phyloP scores from a whole-genome alignment of 2,888 invertebrate genomes.

The Panopea generosa region DNA sequence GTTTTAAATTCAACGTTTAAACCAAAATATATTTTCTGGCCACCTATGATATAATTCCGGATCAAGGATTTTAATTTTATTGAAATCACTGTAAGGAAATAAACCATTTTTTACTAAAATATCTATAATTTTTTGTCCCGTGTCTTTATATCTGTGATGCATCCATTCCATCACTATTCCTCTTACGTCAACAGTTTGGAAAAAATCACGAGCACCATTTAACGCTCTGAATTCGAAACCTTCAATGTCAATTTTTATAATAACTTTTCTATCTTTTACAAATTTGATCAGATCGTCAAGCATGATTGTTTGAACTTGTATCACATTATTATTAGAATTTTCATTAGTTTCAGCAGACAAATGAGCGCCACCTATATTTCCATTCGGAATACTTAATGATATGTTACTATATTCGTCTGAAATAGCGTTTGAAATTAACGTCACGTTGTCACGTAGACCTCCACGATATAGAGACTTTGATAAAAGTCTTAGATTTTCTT shows the following conservation, averaged over 20 bases:
- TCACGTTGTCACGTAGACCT: constrained; percentile 54
- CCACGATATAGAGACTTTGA: constrained; percentile 53
- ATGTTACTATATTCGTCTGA: constrained; percentile 64
- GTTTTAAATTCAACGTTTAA: constrained; percentile 60
- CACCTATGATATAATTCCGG: constrained; percentile 59
- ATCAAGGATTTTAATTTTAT: constrained; percentile 40
- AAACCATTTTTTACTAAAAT: constrained; percentile 68
- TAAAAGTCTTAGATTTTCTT: constrained; percentile 56
- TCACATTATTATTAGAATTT: neutral
- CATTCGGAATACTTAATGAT: constrained; percentile 49
- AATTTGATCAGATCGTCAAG: constrained; percentile 69
- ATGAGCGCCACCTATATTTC: constrained; percentile 71
- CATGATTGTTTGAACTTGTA: constrained; percentile 60
- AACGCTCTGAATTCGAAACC: constrained; percentile 72
- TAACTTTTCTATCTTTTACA: constrained; percentile 56
- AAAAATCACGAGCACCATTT: constrained; percentile 62
- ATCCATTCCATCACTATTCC: constrained; percentile 78
- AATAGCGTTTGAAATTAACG: constrained; percentile 68
- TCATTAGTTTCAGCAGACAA: constrained; percentile 5
- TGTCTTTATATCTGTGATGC: constrained; percentile 62
- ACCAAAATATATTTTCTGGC: constrained; percentile 78
- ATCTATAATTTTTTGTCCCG: constrained; percentile 59
- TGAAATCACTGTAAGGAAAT: constrained; percentile 63
- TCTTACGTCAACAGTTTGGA: constrained; percentile 68
- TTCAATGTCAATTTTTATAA: constrained; percentile 79